phyloP scores from a whole-genome alignment of 2,888 invertebrate species.

The Ischnura elegans region DNA sequence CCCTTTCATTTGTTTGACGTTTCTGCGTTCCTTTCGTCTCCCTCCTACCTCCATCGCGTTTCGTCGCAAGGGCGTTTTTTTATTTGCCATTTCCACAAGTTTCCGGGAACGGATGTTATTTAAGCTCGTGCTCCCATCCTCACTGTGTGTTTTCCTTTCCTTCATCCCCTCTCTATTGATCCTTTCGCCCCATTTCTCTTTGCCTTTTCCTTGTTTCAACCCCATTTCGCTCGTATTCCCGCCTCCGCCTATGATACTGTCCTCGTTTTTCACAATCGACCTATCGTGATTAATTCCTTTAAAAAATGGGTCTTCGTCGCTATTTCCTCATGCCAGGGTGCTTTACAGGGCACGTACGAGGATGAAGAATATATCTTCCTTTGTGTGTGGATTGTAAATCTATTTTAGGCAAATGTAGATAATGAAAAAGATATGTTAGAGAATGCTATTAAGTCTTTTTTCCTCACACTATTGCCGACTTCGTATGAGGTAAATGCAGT shows the following conservation, averaged over 20 bases:
- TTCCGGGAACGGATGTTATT: constrained; percentile 6
- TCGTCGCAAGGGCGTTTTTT: background rate
- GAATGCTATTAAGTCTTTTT: too few relatives aligned
- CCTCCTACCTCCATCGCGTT: background rate
- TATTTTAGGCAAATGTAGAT: too few relatives aligned
- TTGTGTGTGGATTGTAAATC: too few relatives aligned
- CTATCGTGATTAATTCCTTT: background rate
- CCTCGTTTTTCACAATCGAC: background rate
- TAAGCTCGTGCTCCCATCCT: background rate
- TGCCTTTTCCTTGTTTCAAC: background rate
- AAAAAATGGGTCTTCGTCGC: background rate
- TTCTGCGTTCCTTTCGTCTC: background rate
- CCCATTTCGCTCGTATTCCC: background rate
- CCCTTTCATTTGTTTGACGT: constrained; percentile 31
- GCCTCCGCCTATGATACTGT: too few relatives aligned
- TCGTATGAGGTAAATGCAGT: too few relatives aligned
- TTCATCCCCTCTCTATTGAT: background rate
- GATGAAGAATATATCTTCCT: too few relatives aligned
- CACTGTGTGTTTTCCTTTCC: background rate
- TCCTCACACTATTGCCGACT: too few relatives aligned
- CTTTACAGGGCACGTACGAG: too few relatives aligned
- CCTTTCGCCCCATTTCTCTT: background rate
- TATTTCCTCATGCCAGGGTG: background rate
- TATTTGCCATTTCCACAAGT: background rate
- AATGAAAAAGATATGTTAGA: too few relatives aligned